These are phyloP conservation scores for Scaptomyza tumidula DNA, from an alignment of 2,888 invertebrate genomes.

Conservation along the genomic window DNA sequence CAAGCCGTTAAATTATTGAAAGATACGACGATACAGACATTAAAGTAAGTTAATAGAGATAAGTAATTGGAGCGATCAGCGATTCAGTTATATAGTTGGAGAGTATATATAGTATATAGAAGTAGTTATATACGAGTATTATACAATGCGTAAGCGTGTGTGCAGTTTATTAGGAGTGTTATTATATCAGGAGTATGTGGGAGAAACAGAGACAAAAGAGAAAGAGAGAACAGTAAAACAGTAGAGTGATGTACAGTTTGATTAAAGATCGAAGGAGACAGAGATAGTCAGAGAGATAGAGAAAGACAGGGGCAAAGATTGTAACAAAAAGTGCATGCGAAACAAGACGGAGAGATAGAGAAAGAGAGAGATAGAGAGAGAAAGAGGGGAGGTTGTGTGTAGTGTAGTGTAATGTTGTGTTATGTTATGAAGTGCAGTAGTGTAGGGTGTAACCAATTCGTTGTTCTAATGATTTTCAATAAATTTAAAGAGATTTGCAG, in stretches of 20 bases:
- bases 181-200: constrained; percentile 42
- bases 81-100: constrained; percentile 22
- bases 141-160: constrained; percentile 61
- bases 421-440: constrained; percentile 6
- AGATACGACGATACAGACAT: constrained; percentile 28
- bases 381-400: neutral
- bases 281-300: neutral
- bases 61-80: constrained; percentile 39
- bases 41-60: constrained; percentile 24
- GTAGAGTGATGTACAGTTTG: constrained; percentile 42
- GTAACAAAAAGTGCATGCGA: constrained; percentile 15
- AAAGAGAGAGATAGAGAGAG: constrained; percentile 3
- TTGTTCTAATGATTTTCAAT: constrained; percentile 13
- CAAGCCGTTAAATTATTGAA: constrained; percentile 38
- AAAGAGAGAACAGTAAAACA: constrained; percentile 64
- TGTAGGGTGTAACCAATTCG: constrained; percentile 34
- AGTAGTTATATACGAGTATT: constrained; percentile 31
- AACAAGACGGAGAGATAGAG: neutral
- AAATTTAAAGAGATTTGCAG: constrained; percentile 12
- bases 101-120: constrained; percentile 25
- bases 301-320: neutral
- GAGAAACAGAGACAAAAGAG: constrained; percentile 62
- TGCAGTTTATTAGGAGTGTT: constrained; percentile 23
- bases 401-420: constrained; percentile 6
- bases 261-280: constrained; percentile 12